Conservation (phyloP, 2,797 vertebrate genomes). For the Phylloscopus collybita region DNA sequence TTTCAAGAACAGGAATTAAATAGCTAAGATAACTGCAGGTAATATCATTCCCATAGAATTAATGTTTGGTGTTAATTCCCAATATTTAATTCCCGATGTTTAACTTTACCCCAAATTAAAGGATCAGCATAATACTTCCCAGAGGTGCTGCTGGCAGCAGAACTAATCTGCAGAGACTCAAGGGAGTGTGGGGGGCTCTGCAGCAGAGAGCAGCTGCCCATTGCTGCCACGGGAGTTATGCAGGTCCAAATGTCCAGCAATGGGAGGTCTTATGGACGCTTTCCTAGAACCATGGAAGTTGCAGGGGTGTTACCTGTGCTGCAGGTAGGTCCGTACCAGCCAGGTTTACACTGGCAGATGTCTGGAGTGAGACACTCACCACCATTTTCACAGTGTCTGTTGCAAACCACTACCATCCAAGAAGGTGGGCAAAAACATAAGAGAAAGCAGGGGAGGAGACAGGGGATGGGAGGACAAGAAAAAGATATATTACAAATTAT, state of each 20-base stretch:
- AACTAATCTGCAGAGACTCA: not conserved
- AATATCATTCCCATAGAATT: not conserved
- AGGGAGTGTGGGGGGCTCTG: not conserved
- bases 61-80: too few relatives aligned
- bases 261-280: rapidly evolving
- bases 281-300: not conserved
- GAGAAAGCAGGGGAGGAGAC: not conserved
- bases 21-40: not conserved
- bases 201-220: not conserved
- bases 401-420: conserved; percentile 88
- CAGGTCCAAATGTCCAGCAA: not conserved
- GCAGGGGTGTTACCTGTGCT: conserved; percentile 82
- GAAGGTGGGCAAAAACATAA: not conserved
- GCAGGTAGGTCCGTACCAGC: conserved; percentile 90
- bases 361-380: conserved; percentile 88
- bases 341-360: conserved; percentile 84
- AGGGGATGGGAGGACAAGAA: not conserved
- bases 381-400: conserved; percentile 92
- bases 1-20: not conserved
- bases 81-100: too few relatives aligned
- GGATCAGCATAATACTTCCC: not conserved
- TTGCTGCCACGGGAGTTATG: not conserved
- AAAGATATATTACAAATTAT: not conserved
- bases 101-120: not conserved
- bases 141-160: not conserved